Evolutionary conservation across 2,113 vertebrate genomes (phyloP).

Genomic region (Erythrolamprus reginae): DNA sequence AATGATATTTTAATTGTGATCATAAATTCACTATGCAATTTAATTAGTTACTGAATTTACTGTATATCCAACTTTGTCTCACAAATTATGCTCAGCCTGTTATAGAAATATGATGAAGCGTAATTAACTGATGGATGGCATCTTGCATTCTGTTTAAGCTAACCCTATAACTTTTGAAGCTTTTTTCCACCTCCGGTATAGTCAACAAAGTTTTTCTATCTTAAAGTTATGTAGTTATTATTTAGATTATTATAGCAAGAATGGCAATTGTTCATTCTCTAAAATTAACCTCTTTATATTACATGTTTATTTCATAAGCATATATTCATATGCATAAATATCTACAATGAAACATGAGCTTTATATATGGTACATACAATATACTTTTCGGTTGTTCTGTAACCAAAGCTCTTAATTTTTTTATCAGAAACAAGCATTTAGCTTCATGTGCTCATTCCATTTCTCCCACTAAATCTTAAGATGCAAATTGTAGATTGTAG

Average conservation of each 20-base stretch:
- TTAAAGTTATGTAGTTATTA: conserved; percentile 42
- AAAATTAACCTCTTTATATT: conserved; percentile 9
- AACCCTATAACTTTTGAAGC: background rate
- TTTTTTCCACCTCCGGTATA: background rate
- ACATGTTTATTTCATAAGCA: conserved; percentile 23
- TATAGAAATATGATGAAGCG: background rate
- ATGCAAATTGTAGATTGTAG: conserved; percentile 58
- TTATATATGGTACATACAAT: background rate
- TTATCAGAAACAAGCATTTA: conserved; percentile 45
- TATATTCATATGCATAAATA: background rate
- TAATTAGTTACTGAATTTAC: background rate
- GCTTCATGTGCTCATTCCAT: conserved; percentile 20
- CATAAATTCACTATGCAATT: background rate
- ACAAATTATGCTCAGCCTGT: background rate
- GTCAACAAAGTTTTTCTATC: background rate
- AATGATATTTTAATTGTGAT: background rate
- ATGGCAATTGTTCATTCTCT: conserved; percentile 21
- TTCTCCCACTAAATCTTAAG: background rate
- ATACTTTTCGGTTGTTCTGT: conserved; percentile 36
- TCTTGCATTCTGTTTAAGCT: background rate
- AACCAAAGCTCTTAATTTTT: conserved; percentile 8
- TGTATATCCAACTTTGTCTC: background rate
- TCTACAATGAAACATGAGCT: conserved; percentile 6
- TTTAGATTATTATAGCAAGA: conserved; percentile 20
- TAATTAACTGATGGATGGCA: background rate